phyloP scores from a whole-genome alignment of 2,113 vertebrate species.

The Ascaphus truei region DNA sequence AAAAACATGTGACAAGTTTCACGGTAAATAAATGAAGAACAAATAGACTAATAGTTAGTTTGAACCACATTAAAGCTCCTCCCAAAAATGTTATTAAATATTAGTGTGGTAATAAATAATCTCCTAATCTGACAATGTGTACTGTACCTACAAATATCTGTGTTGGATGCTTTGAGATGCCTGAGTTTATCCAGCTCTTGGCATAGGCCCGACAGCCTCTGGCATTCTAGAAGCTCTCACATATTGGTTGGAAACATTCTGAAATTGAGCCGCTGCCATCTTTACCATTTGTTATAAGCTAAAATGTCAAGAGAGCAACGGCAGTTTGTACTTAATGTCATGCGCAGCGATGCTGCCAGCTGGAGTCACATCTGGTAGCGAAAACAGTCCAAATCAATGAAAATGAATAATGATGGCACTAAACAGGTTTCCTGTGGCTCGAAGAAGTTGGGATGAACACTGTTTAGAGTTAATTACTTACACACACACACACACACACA shows the following conservation, averaged over 20 bases:
- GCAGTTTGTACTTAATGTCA: constrained; percentile 26
- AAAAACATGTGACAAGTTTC: background rate
- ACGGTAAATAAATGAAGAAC: background rate
- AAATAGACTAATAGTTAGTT: no score
- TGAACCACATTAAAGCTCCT: no score
- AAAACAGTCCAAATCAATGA: constrained; percentile 34
- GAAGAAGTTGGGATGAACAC: background rate
- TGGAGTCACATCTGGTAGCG: constrained; percentile 34
- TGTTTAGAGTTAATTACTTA: constrained; percentile 25
- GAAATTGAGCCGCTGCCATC: constrained; percentile 23
- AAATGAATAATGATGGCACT: constrained; percentile 29
- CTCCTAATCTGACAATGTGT: background rate
- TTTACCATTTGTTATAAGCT: constrained; percentile 28
- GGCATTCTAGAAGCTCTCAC: constrained; percentile 5
- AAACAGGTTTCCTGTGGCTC: constrained; percentile 6
- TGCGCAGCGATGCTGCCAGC: constrained; percentile 22
- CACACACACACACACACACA: background rate
- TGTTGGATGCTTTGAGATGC: background rate
- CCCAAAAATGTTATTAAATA: no score
- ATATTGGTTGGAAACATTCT: constrained; percentile 24
- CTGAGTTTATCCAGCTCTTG: background rate
- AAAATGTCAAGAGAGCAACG: constrained; percentile 34
- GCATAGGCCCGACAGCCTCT: background rate
- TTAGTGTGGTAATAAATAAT: background rate
- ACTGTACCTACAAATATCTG: background rate